These are phyloP conservation scores for Nudaria mundana DNA, from an alignment of 2,888 invertebrate genomes.

Conservation along the genomic window DNA sequence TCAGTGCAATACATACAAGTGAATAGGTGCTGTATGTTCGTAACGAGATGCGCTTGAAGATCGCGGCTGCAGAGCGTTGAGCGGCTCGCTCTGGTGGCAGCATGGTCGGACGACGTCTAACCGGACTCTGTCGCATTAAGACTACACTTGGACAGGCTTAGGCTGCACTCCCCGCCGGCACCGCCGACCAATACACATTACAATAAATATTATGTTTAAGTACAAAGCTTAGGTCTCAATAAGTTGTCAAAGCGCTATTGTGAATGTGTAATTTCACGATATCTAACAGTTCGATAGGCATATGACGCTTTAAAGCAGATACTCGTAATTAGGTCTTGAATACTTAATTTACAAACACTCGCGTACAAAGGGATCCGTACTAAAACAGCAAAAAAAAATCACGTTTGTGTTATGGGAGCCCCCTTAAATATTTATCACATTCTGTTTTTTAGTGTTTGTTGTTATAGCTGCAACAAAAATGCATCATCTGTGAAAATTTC, in stretches of 20 bases:
- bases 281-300: no score
- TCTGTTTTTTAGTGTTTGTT: no score
- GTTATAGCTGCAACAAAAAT: no score
- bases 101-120: slow-evolving; percentile 67
- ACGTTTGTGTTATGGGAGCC: no score
- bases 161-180: slow-evolving; percentile 62
- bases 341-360: no score
- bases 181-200: slow-evolving; percentile 27
- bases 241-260: neutral
- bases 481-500: no score
- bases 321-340: no score
- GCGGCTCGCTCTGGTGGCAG: slow-evolving; percentile 71
- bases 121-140: slow-evolving; percentile 49
- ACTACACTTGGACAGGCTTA: slow-evolving; percentile 7
- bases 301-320: no score
- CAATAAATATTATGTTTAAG: neutral
- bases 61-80: slow-evolving; percentile 67
- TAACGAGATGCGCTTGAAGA: slow-evolving; percentile 69
- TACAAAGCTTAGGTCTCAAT: slow-evolving; percentile 14
- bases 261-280: no score
- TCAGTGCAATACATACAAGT: slow-evolving; percentile 67
- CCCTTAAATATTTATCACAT: no score
- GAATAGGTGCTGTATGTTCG: slow-evolving; percentile 73
- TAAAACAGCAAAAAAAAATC: no score
- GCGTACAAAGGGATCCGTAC: no score